Evolutionary conservation across 1,140 invertebrate genomes (phyloP).

Genomic region (Euwallacea fornicatus): DNA sequence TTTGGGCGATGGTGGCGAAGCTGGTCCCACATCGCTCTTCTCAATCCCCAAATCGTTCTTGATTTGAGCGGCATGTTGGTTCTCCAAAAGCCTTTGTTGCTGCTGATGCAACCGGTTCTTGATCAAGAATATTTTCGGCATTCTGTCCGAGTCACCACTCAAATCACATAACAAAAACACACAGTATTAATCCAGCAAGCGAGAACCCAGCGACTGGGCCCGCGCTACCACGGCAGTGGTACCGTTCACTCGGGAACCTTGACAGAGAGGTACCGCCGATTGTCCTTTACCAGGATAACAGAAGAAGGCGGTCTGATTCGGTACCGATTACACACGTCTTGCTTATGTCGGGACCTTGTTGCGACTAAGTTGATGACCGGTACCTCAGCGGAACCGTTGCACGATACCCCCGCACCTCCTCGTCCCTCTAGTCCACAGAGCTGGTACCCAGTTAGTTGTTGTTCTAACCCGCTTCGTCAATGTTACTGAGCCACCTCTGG

Average conservation of each 20-base stretch:
- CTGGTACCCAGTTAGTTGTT: slow-evolving; percentile 48
- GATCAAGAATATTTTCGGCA: slow-evolving; percentile 89
- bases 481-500: not conserved
- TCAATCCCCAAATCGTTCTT: slow-evolving; percentile 46
- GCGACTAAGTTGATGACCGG: slow-evolving; percentile 52
- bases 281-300: slow-evolving; percentile 29
- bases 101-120: slow-evolving; percentile 87
- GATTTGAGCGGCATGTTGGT: slow-evolving; percentile 63
- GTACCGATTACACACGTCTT: slow-evolving; percentile 28
- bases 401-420: slow-evolving; percentile 36
- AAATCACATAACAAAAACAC: slow-evolving; percentile 15
- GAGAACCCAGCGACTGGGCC: not conserved
- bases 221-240: not conserved
- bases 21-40: slow-evolving; percentile 22
- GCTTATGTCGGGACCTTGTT: slow-evolving; percentile 45
- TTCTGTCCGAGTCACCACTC: slow-evolving; percentile 54
- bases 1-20: slow-evolving; percentile 51
- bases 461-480: slow-evolving; percentile 37
- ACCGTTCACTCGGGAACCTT: slow-evolving; percentile 1
- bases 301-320: not conserved
- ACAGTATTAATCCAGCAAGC: slow-evolving; percentile 7
- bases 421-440: slow-evolving; percentile 8
- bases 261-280: slow-evolving; percentile 12
- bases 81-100: slow-evolving; percentile 76
- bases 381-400: slow-evolving; percentile 52